These are phyloP conservation scores for Thamnophis sirtalis DNA, from an alignment of 2,113 vertebrate species.

Conservation along the genomic window DNA sequence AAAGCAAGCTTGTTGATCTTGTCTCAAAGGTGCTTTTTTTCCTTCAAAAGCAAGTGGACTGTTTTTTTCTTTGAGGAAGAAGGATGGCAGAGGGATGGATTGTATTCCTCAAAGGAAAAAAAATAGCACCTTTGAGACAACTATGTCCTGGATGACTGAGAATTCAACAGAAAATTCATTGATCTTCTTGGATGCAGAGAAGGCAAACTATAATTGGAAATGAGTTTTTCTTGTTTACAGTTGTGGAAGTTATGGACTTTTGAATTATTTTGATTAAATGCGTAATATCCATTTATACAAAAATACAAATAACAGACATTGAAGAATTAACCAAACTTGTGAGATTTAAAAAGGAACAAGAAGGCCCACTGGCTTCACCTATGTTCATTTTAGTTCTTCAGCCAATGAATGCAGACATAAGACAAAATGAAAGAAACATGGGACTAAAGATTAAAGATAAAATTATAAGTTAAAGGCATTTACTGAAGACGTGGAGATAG, in stretches of 20 bases:
- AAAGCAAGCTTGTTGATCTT: not conserved
- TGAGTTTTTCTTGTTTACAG: not conserved
- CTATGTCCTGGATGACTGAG: not conserved
- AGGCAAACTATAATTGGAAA: not conserved
- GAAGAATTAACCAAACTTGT: not conserved
- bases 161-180: not conserved
- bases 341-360: not conserved
- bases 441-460: not conserved
- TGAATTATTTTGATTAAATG: not conserved
- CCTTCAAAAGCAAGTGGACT: not conserved
- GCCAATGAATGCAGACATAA: not conserved
- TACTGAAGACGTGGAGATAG: not conserved
- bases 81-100: not conserved
- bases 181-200: not conserved
- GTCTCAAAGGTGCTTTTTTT: not conserved
- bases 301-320: not conserved
- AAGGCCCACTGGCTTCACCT: not conserved
- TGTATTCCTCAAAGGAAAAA: not conserved
- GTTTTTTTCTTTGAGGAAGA: not conserved
- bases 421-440: not conserved
- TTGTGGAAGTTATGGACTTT: not conserved
- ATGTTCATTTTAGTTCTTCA: not conserved
- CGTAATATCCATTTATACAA: not conserved
- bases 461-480: not conserved
- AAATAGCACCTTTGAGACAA: not conserved